Conservation (phyloP, 2,888 invertebrate species). For the Diadromus collaris region DNA sequence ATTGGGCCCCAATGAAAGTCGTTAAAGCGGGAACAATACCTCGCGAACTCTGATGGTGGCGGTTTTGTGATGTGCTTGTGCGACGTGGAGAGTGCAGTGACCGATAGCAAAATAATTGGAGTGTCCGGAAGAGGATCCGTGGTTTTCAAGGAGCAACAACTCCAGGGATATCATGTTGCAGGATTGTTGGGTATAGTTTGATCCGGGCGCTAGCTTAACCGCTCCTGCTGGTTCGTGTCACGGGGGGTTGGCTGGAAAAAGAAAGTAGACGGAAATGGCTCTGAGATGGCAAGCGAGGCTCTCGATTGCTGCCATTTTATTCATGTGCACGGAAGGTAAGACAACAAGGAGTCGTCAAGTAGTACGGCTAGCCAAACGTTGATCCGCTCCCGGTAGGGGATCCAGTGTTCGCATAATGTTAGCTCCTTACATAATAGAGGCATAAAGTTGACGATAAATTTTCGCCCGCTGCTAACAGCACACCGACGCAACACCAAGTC, state of each 20-base stretch:
- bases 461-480: not conserved
- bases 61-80: constrained; percentile 2
- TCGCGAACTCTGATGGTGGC: not conserved
- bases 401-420: too few relatives aligned
- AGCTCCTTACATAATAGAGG: too few relatives aligned
- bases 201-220: constrained; percentile 38
- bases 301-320: constrained; percentile 78
- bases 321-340: constrained; percentile 79
- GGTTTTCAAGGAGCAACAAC: not conserved
- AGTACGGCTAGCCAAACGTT: too few relatives aligned
- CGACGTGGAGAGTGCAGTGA: constrained; percentile 42
- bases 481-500: constrained; percentile 15
- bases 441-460: not conserved
- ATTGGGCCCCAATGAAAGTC: not conserved
- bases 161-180: constrained; percentile 33
- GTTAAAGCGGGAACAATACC: not conserved
- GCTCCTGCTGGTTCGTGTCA: constrained; percentile 10
- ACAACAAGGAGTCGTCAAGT: not conserved
- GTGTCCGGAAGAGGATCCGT: not conserved
- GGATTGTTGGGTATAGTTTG: constrained; percentile 69
- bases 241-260: constrained; percentile 14
- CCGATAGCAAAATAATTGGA: not conserved
- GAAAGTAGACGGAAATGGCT: constrained; percentile 76
- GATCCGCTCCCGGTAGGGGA: too few relatives aligned
- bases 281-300: constrained; percentile 79